Percentiles rank a stretch among this genome's conserved stretches.
These are phyloP conservation scores for Epinephelus fuscoguttatus DNA, from an alignment of 2,113 vertebrate species.

Conservation along the genomic window DNA sequence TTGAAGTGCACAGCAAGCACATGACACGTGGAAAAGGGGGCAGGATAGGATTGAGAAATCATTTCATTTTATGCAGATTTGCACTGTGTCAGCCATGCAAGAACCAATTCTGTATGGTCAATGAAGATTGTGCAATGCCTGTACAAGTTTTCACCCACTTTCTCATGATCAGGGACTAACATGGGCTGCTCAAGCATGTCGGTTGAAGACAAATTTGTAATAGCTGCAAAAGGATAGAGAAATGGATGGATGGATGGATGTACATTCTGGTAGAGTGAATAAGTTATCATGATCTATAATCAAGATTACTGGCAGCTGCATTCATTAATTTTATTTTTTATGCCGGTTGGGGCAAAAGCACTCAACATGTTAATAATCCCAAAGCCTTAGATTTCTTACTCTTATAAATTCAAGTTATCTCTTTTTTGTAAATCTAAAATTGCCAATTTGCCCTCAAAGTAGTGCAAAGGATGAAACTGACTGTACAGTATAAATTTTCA, in stretches of 20 bases:
- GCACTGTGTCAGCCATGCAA: not conserved
- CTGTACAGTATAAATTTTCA: too few relatives aligned
- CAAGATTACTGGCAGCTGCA: not conserved
- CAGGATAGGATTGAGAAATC: not conserved
- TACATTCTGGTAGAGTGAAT: not conserved
- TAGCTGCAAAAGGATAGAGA: not conserved
- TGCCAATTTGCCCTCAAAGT: not conserved
- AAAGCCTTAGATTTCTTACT: not conserved
- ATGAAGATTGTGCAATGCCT: not conserved
- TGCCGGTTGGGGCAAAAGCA: not conserved
- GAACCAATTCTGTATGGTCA: not conserved
- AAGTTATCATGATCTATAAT: not conserved
- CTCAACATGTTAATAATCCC: not conserved
- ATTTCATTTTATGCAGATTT: constrained; percentile 27
- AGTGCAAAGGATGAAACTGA: too few relatives aligned
- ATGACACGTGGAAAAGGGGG: not conserved
- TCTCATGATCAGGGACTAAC: not conserved
- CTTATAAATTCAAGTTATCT: not conserved
- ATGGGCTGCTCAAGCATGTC: not conserved
- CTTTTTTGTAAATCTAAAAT: not conserved
- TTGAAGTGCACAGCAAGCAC: not conserved
- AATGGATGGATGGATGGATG: too few relatives aligned
- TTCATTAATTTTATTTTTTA: not conserved
- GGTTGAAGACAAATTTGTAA: not conserved
- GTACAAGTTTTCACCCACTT: not conserved